Base-by-base conservation (phyloP, 2,888 invertebrate genomes). In the Pollenia labialis region DNA sequence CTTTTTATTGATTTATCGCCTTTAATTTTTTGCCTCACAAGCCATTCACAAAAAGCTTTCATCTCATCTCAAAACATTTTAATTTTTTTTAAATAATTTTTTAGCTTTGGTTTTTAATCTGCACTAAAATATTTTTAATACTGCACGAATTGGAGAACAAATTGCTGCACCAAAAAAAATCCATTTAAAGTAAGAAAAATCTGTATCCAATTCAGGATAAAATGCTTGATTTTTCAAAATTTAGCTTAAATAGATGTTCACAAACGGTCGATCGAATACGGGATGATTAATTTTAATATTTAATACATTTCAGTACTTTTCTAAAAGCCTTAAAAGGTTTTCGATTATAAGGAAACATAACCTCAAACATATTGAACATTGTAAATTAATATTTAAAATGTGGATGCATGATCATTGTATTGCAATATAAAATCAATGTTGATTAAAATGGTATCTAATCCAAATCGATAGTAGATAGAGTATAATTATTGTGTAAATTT, bases 11-110 rank as follows among this genome's bases (percentile, higher is more conserved):
- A 48, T 60, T 60, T 46, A 62, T 54, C 12, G n/a, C 16, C 58
- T 60, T 80, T 64, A 32, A 46, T 60, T 85, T 68, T 46, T 68
- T 72, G 62, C 54, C 16, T 82, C 84, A 84, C 64, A 48, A 54
- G 58, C 44, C 64, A 75, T 64, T 69, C 66, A 75, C 69, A 16
- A 69, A 69, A 46, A 52, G 82, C 82, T 82, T 81, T 82, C 76
- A 82, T 76, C 82, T 82, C 82, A 82, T 76, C 76, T 69, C 76
- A 82, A 54, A 60, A 60, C 16, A 11, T 40, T 50, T 69, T 44
- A 14, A n/a, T 16, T 56, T 10, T 50, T 60, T 14, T 46, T 46
- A 46, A 11, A 11, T 54, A 12, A 46, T 44, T 81, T 74, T 42
- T 56, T 11, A 56, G 66, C 64, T 74, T 66, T 81, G 56, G 4